phyloP scores from a whole-genome alignment of 2,113 vertebrate species.

The Eptesicus fuscus region DNA sequence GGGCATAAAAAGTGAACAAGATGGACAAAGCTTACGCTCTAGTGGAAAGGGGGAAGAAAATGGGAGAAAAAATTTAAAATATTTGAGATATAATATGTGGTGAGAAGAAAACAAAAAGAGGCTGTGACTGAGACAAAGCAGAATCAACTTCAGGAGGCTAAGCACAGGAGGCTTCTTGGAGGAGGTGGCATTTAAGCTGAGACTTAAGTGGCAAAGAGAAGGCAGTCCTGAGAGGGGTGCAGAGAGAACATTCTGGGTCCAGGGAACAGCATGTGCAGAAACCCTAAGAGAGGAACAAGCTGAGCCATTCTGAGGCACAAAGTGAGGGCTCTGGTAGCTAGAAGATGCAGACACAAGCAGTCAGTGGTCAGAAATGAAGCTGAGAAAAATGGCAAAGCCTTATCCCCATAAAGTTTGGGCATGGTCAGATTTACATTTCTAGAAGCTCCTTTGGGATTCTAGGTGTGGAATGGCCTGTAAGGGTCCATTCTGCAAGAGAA shows the following conservation, averaged over 20 bases:
- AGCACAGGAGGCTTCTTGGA: not conserved
- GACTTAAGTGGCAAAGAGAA: not conserved
- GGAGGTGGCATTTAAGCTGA: not conserved
- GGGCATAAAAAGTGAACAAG: not conserved
- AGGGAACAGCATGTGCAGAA: not conserved
- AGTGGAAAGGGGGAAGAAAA: not conserved
- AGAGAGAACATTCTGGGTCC: not conserved
- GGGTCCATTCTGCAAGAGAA: not conserved
- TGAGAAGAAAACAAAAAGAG: not conserved
- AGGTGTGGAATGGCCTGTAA: not conserved
- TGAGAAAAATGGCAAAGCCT: not conserved
- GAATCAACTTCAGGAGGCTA: not conserved
- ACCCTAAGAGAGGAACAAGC: not conserved
- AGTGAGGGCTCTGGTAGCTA: not conserved
- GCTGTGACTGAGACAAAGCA: no score
- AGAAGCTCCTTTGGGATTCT: not conserved
- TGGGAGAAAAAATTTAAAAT: not conserved
- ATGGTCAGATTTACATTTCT: not conserved
- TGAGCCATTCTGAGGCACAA: rapidly evolving
- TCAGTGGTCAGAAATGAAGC: not conserved
- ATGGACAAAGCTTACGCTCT: not conserved
- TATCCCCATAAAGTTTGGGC: no score
- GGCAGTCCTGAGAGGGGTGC: not conserved
- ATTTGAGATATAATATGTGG: not conserved
- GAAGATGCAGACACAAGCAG: not conserved